Base-by-base conservation (phyloP, 1,140 invertebrate genomes). In the Bombus superbus region DNA sequence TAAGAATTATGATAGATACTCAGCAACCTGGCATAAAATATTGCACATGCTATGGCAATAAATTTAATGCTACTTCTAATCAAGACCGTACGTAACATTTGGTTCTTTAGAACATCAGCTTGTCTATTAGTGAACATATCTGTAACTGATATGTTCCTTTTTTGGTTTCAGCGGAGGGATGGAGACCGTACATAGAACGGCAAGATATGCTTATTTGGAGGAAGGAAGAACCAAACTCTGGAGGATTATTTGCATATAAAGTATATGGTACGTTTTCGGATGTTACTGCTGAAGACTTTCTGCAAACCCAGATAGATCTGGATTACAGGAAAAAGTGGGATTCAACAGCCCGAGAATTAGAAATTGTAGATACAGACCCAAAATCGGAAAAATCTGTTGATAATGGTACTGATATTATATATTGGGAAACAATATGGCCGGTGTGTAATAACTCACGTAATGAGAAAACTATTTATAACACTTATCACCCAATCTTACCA, bases 351-450 rank as follows among this genome's bases (percentile, higher is more conserved):
- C 96, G 97, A 15, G 94, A 97, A 76, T 94, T 98, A 66, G 94
- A 96, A 86, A 94, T 97, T 44, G 95, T 98, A 68, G 97, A 97
- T 89, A 96, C 96, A 38, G 97, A 98, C 92, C 96, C 96, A 32
- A 88, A 89, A 28, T 91, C 91, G 89, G 79, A 94, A 87, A 66
- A 92, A 86, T 53, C 88, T 76, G 40, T 89, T 4, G 88, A 93
- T 47, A 95, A 95, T n/a, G 95, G 96, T 81, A 97, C 96, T 76
- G 97, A 98, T 94, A 94, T 98, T 42, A 96, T 98, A 76, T 98
- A 98, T 92, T 98, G 98, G 98, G 98, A 98, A 95, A 97, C 98
- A 94, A 95, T 97, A 86, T 98, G 98, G 97, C 98, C 98, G 88
- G 86, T 91, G 80, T 18, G 79, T 79, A 47, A 32, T 32, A 80